Evolutionary conservation across 2,113 vertebrate genomes (phyloP).

Genomic region (Ariopsis seemanni): DNA sequence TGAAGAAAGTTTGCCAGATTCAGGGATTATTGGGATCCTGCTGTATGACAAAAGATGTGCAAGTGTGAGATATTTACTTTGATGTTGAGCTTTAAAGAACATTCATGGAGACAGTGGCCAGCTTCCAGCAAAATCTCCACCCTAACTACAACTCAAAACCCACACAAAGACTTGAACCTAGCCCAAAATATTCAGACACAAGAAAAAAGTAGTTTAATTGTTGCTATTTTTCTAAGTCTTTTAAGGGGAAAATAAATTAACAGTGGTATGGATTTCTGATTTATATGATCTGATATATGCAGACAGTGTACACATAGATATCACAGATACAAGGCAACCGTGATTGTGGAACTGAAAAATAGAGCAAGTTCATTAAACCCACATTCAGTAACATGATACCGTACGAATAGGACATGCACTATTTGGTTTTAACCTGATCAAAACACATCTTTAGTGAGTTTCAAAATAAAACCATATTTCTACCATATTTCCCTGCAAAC

Average conservation of each 20-base stretch:
- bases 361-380: neutral
- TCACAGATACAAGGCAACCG: neutral
- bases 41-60: neutral
- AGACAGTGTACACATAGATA: neutral
- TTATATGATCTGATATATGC: neutral
- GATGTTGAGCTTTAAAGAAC: neutral
- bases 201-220: neutral
- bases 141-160: neutral
- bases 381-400: neutral
- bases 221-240: neutral
- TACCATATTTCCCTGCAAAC: too few relatives aligned
- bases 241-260: neutral
- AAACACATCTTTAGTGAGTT: neutral
- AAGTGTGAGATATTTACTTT: neutral
- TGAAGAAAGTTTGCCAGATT: neutral
- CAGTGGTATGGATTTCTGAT: neutral
- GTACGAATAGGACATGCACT: neutral
- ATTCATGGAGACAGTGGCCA: neutral
- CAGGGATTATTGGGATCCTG: neutral
- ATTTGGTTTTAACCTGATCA: neutral
- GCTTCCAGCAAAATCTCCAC: neutral
- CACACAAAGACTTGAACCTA: neutral
- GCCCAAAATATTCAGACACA: neutral
- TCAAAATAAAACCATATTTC: neutral
- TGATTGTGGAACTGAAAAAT: neutral